Conservation (phyloP, 2,113 vertebrate species). For the Turnix velox region DNA sequence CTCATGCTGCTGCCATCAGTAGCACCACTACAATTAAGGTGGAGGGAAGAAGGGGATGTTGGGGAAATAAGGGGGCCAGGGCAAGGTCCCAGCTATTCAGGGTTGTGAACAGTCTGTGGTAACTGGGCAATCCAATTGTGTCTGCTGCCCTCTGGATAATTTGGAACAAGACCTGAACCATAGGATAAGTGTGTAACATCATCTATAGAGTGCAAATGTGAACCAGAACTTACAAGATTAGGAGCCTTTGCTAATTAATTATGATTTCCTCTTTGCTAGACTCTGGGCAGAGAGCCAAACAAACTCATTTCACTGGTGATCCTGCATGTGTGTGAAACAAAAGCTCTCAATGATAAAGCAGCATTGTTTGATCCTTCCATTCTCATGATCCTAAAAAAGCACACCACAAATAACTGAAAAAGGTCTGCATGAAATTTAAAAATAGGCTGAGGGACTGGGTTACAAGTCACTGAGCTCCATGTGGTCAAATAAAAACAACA, state of each 20-base stretch:
- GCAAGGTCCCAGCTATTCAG: rapidly evolving
- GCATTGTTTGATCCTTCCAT: slow-evolving; percentile 58
- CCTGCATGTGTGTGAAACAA: slow-evolving; percentile 22
- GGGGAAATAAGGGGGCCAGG: neutral
- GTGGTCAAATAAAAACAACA: slow-evolving; percentile 56
- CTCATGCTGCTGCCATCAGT: neutral
- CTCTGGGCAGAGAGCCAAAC: neutral
- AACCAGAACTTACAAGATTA: neutral
- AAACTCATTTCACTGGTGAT: slow-evolving; percentile 45
- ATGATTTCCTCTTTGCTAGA: neutral
- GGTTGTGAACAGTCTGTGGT: neutral
- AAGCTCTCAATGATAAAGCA: slow-evolving; percentile 54
- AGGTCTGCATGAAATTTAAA: slow-evolving; percentile 67
- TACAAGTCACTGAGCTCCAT: slow-evolving; percentile 59
- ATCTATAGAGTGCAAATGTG: neutral
- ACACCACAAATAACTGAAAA: slow-evolving; percentile 5
- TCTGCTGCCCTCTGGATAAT: neutral
- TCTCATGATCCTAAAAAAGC: slow-evolving; percentile 65
- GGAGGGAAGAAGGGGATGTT: neutral
- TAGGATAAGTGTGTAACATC: rapidly evolving
- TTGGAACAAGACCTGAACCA: neutral
- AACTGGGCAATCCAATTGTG: neutral
- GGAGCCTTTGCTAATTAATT: neutral
- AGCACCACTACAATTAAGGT: neutral
- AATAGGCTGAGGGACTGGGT: slow-evolving; percentile 67